These are phyloP conservation scores for Gortyna flavago DNA, from an alignment of 2,888 invertebrate species.

Conservation along the genomic window DNA sequence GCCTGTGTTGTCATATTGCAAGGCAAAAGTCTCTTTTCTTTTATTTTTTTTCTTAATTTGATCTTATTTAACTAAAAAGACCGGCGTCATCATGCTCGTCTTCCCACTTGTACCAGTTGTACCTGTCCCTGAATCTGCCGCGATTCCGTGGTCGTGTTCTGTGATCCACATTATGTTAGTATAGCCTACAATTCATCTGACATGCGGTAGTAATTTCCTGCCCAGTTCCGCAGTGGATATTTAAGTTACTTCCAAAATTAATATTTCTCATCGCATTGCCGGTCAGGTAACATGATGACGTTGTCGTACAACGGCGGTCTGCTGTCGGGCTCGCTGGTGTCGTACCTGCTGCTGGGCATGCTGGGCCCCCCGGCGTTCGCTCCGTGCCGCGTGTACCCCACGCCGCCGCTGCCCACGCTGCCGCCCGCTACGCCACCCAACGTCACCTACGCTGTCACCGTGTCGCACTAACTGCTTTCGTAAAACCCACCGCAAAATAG, in stretches of 20 bases:
- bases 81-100: too few species aligned
- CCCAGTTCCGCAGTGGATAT: not conserved
- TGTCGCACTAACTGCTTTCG: slow-evolving; percentile 66
- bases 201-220: not conserved
- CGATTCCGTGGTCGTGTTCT: not conserved
- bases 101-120: not conserved
- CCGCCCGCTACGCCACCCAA: slow-evolving; percentile 74
- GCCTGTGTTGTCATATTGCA: not conserved
- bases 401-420: slow-evolving; percentile 81
- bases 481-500: not conserved
- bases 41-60: not conserved
- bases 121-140: not conserved
- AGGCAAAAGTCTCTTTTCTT: too few species aligned
- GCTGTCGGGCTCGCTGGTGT: slow-evolving; percentile 95
- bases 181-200: not conserved
- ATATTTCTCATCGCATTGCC: slow-evolving; percentile 2
- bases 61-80: not conserved
- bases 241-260: not conserved
- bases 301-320: slow-evolving; percentile 96
- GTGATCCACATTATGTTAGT: not conserved
- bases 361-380: slow-evolving; percentile 88
- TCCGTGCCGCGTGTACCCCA: slow-evolving; percentile 87
- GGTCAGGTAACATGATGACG: slow-evolving; percentile 97
- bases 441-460: slow-evolving; percentile 62
- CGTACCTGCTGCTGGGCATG: slow-evolving; percentile 94